Conservation (phyloP, 2,797 vertebrate genomes). For the Hoplostethus mediterraneus region DNA sequence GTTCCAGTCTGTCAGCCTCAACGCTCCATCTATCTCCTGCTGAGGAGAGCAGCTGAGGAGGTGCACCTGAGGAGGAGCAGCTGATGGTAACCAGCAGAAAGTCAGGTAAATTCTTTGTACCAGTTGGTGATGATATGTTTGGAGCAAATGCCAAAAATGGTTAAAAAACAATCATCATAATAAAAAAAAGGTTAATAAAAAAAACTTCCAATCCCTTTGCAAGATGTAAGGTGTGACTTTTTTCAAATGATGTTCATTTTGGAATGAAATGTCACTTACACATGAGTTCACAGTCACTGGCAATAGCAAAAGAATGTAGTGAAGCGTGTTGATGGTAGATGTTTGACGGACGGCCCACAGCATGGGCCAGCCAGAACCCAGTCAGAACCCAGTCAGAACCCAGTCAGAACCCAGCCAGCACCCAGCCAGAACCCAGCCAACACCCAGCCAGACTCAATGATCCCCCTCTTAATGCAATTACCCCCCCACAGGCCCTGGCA, state of each 20-base stretch:
- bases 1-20: neutral
- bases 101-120: too few relatives aligned
- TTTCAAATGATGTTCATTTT: neutral
- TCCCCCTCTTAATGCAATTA: conserved; percentile 10
- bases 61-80: too few relatives aligned
- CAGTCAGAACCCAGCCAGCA: neutral
- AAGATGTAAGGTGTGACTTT: neutral
- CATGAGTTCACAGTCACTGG: neutral
- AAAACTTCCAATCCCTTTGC: too few relatives aligned
- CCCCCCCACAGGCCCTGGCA: neutral
- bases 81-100: too few relatives aligned
- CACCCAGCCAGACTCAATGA: neutral
- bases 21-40: neutral
- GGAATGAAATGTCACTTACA: too few relatives aligned
- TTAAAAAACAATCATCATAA: too few relatives aligned
- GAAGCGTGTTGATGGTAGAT: neutral
- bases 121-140: too few relatives aligned
- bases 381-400: neutral
- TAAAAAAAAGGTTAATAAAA: too few relatives aligned
- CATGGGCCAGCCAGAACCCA: neutral
- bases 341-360: neutral
- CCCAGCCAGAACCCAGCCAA: neutral
- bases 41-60: too few relatives aligned
- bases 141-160: too few relatives aligned
- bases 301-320: neutral